Base-by-base conservation (phyloP, 2,888 invertebrate genomes). In the Sturmia bella region DNA sequence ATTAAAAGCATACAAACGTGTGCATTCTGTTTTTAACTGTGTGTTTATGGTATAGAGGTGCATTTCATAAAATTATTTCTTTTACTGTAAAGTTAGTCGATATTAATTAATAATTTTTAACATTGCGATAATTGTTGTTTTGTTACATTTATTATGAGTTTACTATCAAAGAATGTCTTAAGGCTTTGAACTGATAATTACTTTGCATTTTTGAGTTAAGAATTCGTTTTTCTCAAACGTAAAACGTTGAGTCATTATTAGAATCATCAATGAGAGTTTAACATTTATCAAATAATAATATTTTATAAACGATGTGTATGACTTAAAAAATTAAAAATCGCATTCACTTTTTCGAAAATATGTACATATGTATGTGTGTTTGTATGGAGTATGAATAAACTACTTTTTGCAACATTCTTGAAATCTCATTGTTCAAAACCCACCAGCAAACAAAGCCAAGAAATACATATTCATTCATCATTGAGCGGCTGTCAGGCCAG, bases 381-480 rank as follows among this genome's bases (percentile, higher is more conserved):
- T n/a, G n/a, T n/a, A n/a, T n/a, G n/a, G n/a, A n/a, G n/a, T n/a
- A n/a, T n/a, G n/a, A 32, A 3, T 39, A 5, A 59, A 68, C 12
- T 64, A 37, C 9, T 64, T 76, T 77, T 72, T 52, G 72, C 59
- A 72, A 72, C 3, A 72, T 73, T 57, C 48, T 17, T 50, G 43
- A 12, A 12, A 37, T 50, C 63, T 61, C 37, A 64, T 66, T 70
- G 41, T 68, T 64, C 11, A 15, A 24, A 72, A 43, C 19, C 63
- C 43, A 63, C 19, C 9, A 27, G 21, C 24, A 45, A 48, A 24
- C 45, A 32, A 52, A 27, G 61, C 57, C 68, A 57, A 24, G 41
- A 54, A 41, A 32, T 32, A 73, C 70, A 74, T 70, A 69, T 74
- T 78, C 78, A 82, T 82, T 82, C 78, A 82, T 82, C 82, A 75